Evolutionary conservation across 2,888 invertebrate genomes (phyloP).

Genomic region (Sialis lutaria): DNA sequence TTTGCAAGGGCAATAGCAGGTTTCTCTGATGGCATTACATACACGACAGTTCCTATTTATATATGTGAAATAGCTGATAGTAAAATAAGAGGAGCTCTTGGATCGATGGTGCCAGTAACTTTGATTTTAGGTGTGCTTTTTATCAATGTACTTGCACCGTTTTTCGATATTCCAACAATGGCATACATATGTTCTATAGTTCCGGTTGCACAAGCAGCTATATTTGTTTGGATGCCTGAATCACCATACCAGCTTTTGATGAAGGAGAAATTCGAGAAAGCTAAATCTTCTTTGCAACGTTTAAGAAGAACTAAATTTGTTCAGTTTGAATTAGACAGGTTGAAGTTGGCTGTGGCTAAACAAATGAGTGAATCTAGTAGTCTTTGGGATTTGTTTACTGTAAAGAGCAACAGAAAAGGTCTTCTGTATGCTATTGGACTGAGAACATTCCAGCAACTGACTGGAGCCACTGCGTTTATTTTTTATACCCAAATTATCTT

Average conservation of each 20-base stretch:
- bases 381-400: constrained; percentile 3
- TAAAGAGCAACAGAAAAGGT: constrained; percentile 5
- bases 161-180: constrained; percentile 6
- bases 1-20: constrained; percentile 19
- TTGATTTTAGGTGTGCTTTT: constrained; percentile 5
- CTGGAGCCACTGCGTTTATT: constrained; percentile 2
- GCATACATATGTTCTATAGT: constrained; percentile 8
- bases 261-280: not conserved
- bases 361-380: constrained; percentile 4
- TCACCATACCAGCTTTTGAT: constrained; percentile 11
- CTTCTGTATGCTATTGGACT: constrained; percentile 1
- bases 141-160: constrained; percentile 10
- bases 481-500: constrained; percentile 11
- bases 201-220: constrained; percentile 9
- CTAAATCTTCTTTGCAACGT: constrained; percentile 1
- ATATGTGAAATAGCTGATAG: constrained; percentile 11
- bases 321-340: constrained; percentile 1
- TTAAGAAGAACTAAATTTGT: constrained; percentile 14
- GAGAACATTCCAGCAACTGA: constrained; percentile 4
- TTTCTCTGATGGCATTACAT: constrained; percentile 9
- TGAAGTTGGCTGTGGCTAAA: constrained; percentile 1
- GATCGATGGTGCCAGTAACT: constrained; percentile 9
- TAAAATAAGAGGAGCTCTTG: constrained; percentile 10
- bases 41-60: constrained; percentile 11
- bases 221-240: constrained; percentile 10